Evolutionary conservation across 2,113 vertebrate species (phyloP), one percentile per base, ranked within the genome.

Genomic region (Megaceryle maxima): DNA sequence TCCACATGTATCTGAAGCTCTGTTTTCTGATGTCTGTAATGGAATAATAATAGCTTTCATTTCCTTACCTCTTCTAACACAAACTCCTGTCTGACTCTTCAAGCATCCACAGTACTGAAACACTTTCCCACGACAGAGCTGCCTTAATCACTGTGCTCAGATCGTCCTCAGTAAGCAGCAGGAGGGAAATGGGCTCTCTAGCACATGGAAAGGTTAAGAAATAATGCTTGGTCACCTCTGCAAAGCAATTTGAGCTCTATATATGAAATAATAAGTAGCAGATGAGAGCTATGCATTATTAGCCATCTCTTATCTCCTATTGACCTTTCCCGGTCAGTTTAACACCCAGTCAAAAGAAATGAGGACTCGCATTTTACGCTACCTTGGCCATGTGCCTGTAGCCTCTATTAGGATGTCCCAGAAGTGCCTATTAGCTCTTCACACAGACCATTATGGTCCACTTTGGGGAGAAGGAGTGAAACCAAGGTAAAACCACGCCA

Each of bases 191-290:
- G 62, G 67, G 64, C 86, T 93, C 72, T 82, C 69, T 3, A 67
- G 81, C 63, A 39, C 73, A 25, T 10, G 7, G 20, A 85, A 73
- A 91, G 84, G 91, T 92, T 75, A 91, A 80, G 55, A 55, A 91
- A 82, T 92, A 53, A 83, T 62, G 78, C 87, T 87, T 91, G 91
- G 91, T 72, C 93, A 95, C 69, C 88, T 94, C 67, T 53, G 78
- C 67, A 87, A 73, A 62, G 87, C 91, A 73, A 92, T 96, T 82
- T 62, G 70, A 55, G 64, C 41, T 87, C 81, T 82, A 10, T 83
- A 51, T 44, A 15, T 69, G 87, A 68, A 83, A 76, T 80, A 55
- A 55, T 62, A 53, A 95, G 87, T 37, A 6, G n/a, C 41, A 81
- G 83, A 64, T 2, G 70, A 95, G 87, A 85, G 74, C 84, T 83